These are phyloP conservation scores for Euglossa dilemma DNA, from an alignment of 1,140 invertebrate genomes.

Conservation along the genomic window DNA sequence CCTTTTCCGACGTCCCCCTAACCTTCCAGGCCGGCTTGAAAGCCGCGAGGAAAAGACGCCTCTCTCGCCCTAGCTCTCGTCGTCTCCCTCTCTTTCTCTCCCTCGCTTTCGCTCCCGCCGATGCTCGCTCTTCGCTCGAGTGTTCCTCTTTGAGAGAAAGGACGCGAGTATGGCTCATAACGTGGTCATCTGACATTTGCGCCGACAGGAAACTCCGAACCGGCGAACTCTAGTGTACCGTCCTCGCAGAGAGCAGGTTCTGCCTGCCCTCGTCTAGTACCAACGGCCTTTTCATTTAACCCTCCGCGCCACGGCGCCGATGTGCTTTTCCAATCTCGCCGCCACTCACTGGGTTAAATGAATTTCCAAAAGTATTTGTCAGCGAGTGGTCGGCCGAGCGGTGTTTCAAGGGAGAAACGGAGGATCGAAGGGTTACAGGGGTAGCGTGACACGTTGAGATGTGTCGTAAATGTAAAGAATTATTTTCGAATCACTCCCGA, in stretches of 20 bases:
- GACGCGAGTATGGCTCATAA: conserved; percentile 31
- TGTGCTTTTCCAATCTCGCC: conserved; percentile 4
- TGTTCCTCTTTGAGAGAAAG: conserved; percentile 49
- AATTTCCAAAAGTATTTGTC: background rate
- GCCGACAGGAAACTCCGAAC: conserved; percentile 34
- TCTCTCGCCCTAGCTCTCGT: background rate
- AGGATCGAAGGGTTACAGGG: too few relatives aligned
- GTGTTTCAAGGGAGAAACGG: too few relatives aligned
- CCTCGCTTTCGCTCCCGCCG: background rate
- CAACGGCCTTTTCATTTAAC: background rate
- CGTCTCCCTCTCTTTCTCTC: background rate
- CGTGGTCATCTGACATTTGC: conserved; percentile 51
- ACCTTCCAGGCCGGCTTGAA: conserved; percentile 16
- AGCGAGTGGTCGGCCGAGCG: too few relatives aligned
- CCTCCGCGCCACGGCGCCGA: background rate
- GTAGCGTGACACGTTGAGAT: too few relatives aligned
- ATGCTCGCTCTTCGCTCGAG: conserved; percentile 8
- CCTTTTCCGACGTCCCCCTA: conserved; percentile 22
- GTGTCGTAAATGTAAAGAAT: too few relatives aligned
- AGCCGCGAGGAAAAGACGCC: conserved; percentile 34
- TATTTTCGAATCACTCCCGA: too few relatives aligned
- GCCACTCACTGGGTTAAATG: background rate
- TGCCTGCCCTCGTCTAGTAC: too few relatives aligned
- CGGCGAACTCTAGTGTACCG: background rate
- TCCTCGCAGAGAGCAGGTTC: background rate